Evolutionary conservation across 2,797 vertebrate genomes (phyloP).

Genomic region (Hephaestus fuliginosus): DNA sequence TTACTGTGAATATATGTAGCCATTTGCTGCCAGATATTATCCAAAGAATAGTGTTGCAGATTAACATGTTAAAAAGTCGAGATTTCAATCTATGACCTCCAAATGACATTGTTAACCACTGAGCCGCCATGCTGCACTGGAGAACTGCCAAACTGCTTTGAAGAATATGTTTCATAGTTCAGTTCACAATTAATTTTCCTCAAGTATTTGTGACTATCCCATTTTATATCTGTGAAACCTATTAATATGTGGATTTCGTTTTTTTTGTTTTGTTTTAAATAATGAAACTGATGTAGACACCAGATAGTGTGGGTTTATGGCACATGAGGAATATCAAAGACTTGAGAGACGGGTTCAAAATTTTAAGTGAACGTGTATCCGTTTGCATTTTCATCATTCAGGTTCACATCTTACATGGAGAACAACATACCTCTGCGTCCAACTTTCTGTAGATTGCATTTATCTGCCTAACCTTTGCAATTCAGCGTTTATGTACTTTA

Average conservation of each 20-base stretch:
- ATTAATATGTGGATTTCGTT: background rate
- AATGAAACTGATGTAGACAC: conserved; percentile 9
- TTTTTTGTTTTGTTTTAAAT: background rate
- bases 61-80: background rate
- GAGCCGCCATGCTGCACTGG: background rate
- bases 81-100: background rate
- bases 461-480: conserved; percentile 8
- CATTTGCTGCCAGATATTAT: background rate
- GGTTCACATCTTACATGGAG: conserved; percentile 7
- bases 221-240: conserved; percentile 16
- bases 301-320: background rate
- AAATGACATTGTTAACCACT: background rate
- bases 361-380: background rate
- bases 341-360: conserved; percentile 11
- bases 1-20: too few relatives aligned
- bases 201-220: background rate
- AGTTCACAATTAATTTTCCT: conserved; percentile 18
- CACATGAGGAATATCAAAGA: background rate
- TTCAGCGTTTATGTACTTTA: background rate
- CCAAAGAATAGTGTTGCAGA: background rate
- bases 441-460: conserved; percentile 1
- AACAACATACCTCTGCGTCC: background rate
- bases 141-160: conserved; percentile 1
- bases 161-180: conserved; percentile 10
- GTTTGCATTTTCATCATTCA: conserved; percentile 34